Base-by-base conservation (phyloP, 2,113 vertebrate genomes). In the Zingel zingel region DNA sequence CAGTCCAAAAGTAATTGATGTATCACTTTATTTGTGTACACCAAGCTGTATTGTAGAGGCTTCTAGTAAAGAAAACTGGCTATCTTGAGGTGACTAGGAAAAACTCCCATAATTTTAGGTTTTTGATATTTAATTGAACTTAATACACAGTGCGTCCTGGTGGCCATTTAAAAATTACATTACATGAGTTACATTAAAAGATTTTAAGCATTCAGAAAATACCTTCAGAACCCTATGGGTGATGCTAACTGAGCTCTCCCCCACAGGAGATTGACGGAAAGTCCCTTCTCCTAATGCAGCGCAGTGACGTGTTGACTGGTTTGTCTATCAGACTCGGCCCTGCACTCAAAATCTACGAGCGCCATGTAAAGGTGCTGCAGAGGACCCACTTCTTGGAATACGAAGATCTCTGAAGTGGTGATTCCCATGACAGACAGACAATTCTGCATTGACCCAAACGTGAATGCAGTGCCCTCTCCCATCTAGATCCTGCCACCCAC, bases 271-370 rank as follows among this genome's bases (percentile, higher is more conserved):
- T 98, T 25, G 97, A 98, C 51, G 97, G 97, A 74, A 97, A 97
- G 90, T 97, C 97, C 62, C 90, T 98, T 63, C 94, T 98, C 82
- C 93, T 98, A 18, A 98, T 98, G 97, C 97, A 98, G 81, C 96
- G 97, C 79, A 96, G 96, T 0, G 97, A 98, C 14, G 97, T 98
- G 76, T 87, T 98, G 87, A 98, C 97, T 0, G 97, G 97, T 61
- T 85, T 98, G 85, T 97, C 97, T 1, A 98, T 98, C 91, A 96
- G 96, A 81, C 95, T 98, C 15, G 97, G 97, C 61, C 97, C 97
- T 0, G 97, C 97, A 56, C 96, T 98, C 73, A 98, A 98, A 89
- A 98, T 98, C 87, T 98, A 98, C 0, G 97, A 98, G 94, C 96
- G 96, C 50, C 97, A 98, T 5, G 94, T 98, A 43, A 98, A 98